phyloP scores from a whole-genome alignment of 1,140 invertebrate genomes.

The Euwallacea fornicatus region DNA sequence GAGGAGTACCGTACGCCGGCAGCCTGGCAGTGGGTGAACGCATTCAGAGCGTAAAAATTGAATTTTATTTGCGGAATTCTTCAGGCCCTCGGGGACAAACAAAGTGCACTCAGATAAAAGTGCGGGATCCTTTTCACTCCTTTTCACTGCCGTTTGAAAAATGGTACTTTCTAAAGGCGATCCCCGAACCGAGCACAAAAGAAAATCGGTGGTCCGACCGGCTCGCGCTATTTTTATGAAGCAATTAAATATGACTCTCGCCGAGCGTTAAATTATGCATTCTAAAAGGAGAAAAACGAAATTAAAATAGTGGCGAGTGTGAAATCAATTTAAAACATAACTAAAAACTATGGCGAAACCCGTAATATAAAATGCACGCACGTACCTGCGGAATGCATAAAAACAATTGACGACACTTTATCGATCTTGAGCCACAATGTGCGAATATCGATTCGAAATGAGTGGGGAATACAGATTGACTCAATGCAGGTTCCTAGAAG shows the following conservation, averaged over 20 bases:
- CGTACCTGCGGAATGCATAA: slow-evolving; percentile 46
- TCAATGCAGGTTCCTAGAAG: no score
- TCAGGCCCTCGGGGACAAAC: neutral
- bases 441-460: slow-evolving; percentile 21
- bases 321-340: slow-evolving; percentile 49
- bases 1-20: neutral
- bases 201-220: slow-evolving; percentile 14
- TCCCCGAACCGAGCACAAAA: slow-evolving; percentile 6
- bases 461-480: slow-evolving; percentile 26
- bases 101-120: slow-evolving; percentile 6
- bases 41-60: slow-evolving; percentile 11
- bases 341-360: slow-evolving; percentile 46
- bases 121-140: slow-evolving; percentile 5
- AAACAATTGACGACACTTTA: slow-evolving; percentile 43
- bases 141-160: slow-evolving; percentile 17
- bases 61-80: slow-evolving; percentile 5
- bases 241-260: slow-evolving; percentile 42
- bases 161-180: slow-evolving; percentile 6
- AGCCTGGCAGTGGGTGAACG: neutral
- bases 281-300: slow-evolving; percentile 46
- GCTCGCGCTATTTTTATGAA: slow-evolving; percentile 33
- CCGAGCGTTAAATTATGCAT: slow-evolving; percentile 48
- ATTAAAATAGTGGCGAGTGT: slow-evolving; percentile 48
- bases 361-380: slow-evolving; percentile 49
- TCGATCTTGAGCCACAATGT: slow-evolving; percentile 31